Base-by-base conservation (phyloP, 2,888 invertebrate genomes). In the Tanypteryx hageni region DNA sequence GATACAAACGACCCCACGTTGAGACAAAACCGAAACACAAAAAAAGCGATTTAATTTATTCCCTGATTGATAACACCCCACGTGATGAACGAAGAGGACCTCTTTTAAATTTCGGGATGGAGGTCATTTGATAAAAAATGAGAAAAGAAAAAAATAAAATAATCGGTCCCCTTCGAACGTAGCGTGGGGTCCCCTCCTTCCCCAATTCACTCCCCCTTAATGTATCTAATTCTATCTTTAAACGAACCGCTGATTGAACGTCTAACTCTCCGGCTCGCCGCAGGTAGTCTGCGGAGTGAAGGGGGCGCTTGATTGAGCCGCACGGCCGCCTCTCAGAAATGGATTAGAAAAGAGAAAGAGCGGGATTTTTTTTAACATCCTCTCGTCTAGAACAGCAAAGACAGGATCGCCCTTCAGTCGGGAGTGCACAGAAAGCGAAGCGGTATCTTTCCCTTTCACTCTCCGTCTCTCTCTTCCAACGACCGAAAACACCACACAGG, bases 1-100 rank as follows among this genome's bases (percentile, higher is more conserved):
- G 89, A 89, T 89, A 89, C 64, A 31, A 64, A 31, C 16, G 89
- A 89, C 89, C 64, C 18, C 61, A 31, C n/a, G 86, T 57, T n/a
- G 89, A 68, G 86, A 59, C 27, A 59, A n/a, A 56, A 14, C 44
- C 89, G 76, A 76, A 76, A 76, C 76, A 76, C 22, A 89, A 61
- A 64, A 64, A 89, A 89, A 44, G 8, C 2, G 27, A 44, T 89
- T 89, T 64, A 89, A 76, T 76, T 89, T 89, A 89, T 89, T 89
- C 31, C 64, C 68, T 89, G 89, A 89, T 89, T 89, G 64, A 89
- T 89, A 44, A 68, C 89, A 68, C 64, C 89, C 68, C 64, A 44
- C n/a, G 64, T n/a, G 89, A 56, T 83, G 83, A 83, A 83, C 44
- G 56, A 83, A 83, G 18, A 57, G 44, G 27, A 76, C 7, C 61